Evolutionary conservation across 23 tunicate species (phyloP).

Genomic region (Clavelina lepadiformis): DNA sequence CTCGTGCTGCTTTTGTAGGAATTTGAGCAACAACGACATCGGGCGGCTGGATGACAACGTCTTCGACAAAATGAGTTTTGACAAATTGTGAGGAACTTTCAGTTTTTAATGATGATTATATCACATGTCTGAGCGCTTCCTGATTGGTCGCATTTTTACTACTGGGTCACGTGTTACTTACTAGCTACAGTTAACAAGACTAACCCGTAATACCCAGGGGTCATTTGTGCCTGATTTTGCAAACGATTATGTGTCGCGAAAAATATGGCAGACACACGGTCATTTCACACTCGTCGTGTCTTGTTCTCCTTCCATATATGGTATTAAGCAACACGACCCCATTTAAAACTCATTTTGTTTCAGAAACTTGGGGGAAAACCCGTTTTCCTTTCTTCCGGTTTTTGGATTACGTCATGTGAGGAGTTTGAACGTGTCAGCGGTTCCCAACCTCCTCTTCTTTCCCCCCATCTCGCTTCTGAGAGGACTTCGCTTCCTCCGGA

Average conservation of each 20-base stretch:
- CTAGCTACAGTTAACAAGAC: too few relatives aligned
- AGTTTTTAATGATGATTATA: not conserved
- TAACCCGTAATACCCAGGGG: too few relatives aligned
- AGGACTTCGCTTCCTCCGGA: constrained; percentile 30
- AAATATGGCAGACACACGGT: too few relatives aligned
- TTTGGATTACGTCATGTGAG: constrained; percentile 47
- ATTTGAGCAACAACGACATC: constrained; percentile 54
- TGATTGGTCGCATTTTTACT: not conserved
- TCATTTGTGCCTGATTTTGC: too few relatives aligned
- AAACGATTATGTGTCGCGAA: too few relatives aligned
- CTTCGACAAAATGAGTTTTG: constrained; percentile 21
- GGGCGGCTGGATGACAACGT: constrained; percentile 26
- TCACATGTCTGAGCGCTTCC: too few relatives aligned
- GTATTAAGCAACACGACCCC: not conserved
- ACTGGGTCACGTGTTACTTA: too few relatives aligned
- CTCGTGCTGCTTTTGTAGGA: constrained; percentile 15
- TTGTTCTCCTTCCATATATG: too few relatives aligned
- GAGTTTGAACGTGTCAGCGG: constrained; percentile 48
- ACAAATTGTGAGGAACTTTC: constrained; percentile 48
- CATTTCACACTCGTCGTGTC: too few relatives aligned
- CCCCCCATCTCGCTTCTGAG: constrained; percentile 45
- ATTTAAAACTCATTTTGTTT: constrained; percentile 5
- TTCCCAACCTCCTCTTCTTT: constrained; percentile 38
- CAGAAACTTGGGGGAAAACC: constrained; percentile 69
- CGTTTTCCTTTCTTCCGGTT: constrained; percentile 48